A percentile compares a stretch with the other conserved stretches of the same genome.
phyloP scores from a whole-genome alignment of 2,888 invertebrate genomes.

The Mechanitis messenoides region DNA sequence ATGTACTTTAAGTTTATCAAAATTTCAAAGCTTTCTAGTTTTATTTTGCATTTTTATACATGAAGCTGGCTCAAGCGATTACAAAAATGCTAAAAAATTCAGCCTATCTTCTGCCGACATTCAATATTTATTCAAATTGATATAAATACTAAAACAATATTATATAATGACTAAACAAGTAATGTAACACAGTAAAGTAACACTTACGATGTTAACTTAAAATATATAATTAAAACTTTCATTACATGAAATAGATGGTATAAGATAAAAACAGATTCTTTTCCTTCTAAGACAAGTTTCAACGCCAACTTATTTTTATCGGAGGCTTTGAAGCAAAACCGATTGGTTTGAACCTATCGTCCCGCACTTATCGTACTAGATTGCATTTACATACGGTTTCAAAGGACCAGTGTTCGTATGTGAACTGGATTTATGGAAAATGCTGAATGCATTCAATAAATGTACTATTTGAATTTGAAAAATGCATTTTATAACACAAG shows the following conservation, averaged over 20 bases:
- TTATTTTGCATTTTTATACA: no score
- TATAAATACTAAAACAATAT: no score
- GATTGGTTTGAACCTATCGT: slow-evolving; percentile 20
- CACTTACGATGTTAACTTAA: no score
- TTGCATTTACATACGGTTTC: slow-evolving; percentile 29
- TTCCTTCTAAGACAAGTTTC: not conserved
- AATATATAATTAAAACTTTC: no score
- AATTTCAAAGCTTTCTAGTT: no score
- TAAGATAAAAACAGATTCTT: not conserved
- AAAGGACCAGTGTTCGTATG: slow-evolving; percentile 28
- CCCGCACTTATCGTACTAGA: slow-evolving; percentile 21
- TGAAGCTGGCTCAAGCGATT: no score
- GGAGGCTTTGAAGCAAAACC: not conserved
- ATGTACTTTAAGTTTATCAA: no score
- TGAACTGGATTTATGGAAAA: slow-evolving; percentile 25
- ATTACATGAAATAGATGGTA: not conserved
- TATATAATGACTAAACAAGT: no score
- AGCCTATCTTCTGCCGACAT: no score
- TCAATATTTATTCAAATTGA: no score
- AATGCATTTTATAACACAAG: slow-evolving; percentile 17
- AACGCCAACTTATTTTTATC: not conserved
- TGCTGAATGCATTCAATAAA: slow-evolving; percentile 18
- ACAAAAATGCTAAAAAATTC: no score
- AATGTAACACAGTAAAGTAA: no score
- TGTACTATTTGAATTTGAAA: slow-evolving; percentile 11